These are phyloP conservation scores for Knipowitschia caucasica DNA, from an alignment of 2,797 vertebrate genomes.

Conservation along the genomic window DNA sequence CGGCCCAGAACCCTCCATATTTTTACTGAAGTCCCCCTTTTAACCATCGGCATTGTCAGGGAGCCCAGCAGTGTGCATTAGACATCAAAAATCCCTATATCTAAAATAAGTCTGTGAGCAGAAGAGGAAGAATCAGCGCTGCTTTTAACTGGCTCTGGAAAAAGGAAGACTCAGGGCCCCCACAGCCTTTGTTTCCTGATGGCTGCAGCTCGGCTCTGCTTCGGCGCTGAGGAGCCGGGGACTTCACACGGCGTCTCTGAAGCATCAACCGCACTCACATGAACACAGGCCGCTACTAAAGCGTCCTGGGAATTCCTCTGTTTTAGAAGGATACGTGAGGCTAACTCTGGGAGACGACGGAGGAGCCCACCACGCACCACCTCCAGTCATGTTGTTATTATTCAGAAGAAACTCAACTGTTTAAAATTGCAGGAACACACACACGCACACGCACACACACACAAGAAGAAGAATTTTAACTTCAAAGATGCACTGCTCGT, in stretches of 20 bases:
- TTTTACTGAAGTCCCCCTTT: slow-evolving; percentile 58
- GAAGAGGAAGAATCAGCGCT: slow-evolving; percentile 66
- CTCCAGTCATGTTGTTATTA: slow-evolving; percentile 13
- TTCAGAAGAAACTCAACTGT: slow-evolving; percentile 12
- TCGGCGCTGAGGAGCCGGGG: slow-evolving; percentile 65
- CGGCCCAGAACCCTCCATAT: slow-evolving; percentile 46
- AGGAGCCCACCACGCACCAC: slow-evolving; percentile 44
- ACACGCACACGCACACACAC: too few relatives aligned
- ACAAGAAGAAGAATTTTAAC: too few relatives aligned
- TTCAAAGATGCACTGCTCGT: too few relatives aligned
- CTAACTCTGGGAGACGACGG: slow-evolving; percentile 58
- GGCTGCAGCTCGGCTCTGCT: slow-evolving; percentile 65
- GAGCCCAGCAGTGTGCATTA: slow-evolving; percentile 64
- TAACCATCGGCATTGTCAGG: slow-evolving; percentile 56
- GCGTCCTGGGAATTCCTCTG: slow-evolving; percentile 68
- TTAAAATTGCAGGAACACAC: not conserved
- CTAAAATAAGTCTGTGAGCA: slow-evolving; percentile 75
- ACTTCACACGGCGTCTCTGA: slow-evolving; percentile 76
- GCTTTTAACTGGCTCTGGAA: slow-evolving; percentile 71
- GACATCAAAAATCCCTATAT: slow-evolving; percentile 71
- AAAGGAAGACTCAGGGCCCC: slow-evolving; percentile 69
- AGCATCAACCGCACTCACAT: slow-evolving; percentile 74
- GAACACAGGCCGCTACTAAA: slow-evolving; percentile 64
- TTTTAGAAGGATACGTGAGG: slow-evolving; percentile 68
- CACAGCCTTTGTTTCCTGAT: slow-evolving; percentile 71